Evolutionary conservation across 2,888 invertebrate genomes (phyloP), one percentile per base, ranked within the genome.

Genomic region (Drosophila parthenogenetica): DNA sequence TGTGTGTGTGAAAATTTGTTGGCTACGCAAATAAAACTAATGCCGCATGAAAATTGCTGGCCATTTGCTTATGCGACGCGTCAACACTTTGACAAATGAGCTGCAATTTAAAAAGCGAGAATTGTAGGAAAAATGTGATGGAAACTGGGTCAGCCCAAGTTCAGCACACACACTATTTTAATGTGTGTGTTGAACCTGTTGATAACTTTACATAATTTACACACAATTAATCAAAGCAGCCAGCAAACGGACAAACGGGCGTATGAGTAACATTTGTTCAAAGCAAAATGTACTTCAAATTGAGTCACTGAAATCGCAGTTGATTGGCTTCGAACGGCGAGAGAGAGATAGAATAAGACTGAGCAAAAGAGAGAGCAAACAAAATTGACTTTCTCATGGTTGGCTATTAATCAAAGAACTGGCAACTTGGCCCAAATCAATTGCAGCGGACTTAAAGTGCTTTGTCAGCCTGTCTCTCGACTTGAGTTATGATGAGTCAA

Each of bases 71-170:
- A 54, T 40, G 65, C 49, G 62, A 66, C 57, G 61, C 65, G 78
- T 58, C 59, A 71, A 72, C 82, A 73, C 61, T 74, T 73, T 88
- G 84, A 84, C 89, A 89, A 84, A 84, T 87, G 84, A 73, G 69
- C 55, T 45, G 55, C 55, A 55, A 55, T 55, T 55, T 55, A 43
- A 55, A 35, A n/a, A 49, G 51, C 14, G 13, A 29, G 16, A 39
- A 16, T 5, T 7, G 19, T 29, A 8, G 8, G 13, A 5, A n/a
- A 29, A 11, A 17, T 16, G 11, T 3, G 3, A 17, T 16, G 5
- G 11, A 54, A 40, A 54, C 13, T 53, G 16, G 40, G 40, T 40
- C 22, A 54, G 32, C 17, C 25, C n/a, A 14, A 42, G 32, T 32
- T 42, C n/a, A 5, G 42, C 19, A 53, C 16, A 53, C 11, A 25